These are phyloP conservation scores for Neodiprion lecontei DNA, from an alignment of 1,140 invertebrate genomes.

Conservation along the genomic window DNA sequence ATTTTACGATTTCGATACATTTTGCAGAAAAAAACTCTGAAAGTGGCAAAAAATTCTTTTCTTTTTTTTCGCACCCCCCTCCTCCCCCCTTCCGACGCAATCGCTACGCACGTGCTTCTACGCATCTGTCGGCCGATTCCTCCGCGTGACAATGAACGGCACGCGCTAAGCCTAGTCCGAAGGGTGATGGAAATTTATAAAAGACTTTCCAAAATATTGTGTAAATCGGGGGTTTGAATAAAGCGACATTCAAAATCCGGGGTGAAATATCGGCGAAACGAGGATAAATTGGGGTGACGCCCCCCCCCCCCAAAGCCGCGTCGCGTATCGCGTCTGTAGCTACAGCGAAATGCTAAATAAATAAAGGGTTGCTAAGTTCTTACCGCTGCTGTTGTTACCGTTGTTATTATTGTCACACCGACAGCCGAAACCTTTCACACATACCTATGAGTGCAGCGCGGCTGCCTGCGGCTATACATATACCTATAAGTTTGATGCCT, in stretches of 20 bases:
- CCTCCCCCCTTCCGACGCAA: neutral
- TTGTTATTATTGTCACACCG: neutral
- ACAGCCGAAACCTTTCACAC: too few species aligned
- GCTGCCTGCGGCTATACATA: too few species aligned
- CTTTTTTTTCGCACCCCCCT: constrained; percentile 19
- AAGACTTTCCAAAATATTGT: constrained; percentile 64
- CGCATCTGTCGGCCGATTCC: constrained; percentile 54
- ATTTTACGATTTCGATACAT: constrained; percentile 52
- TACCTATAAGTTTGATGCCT: too few species aligned
- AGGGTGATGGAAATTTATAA: constrained; percentile 49
- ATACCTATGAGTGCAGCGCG: too few species aligned
- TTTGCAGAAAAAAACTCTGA: constrained; percentile 28
- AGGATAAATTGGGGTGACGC: constrained; percentile 50
- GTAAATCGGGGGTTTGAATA: constrained; percentile 49
- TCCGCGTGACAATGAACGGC: constrained; percentile 43
- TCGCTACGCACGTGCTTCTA: constrained; percentile 14
- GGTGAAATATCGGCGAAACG: too few species aligned
- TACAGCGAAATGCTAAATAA: constrained; percentile 45
- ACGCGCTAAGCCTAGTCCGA: constrained; percentile 40
- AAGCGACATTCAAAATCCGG: too few species aligned
- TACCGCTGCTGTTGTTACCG: constrained; percentile 32
- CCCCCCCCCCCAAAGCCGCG: constrained; percentile 30
- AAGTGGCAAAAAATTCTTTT: constrained; percentile 29
- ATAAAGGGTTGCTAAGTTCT: constrained; percentile 58
- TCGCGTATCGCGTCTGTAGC: constrained; percentile 23